Conservation (phyloP, 92 coral and sea anemone species). For the Umimayanthus chanpuru region DNA sequence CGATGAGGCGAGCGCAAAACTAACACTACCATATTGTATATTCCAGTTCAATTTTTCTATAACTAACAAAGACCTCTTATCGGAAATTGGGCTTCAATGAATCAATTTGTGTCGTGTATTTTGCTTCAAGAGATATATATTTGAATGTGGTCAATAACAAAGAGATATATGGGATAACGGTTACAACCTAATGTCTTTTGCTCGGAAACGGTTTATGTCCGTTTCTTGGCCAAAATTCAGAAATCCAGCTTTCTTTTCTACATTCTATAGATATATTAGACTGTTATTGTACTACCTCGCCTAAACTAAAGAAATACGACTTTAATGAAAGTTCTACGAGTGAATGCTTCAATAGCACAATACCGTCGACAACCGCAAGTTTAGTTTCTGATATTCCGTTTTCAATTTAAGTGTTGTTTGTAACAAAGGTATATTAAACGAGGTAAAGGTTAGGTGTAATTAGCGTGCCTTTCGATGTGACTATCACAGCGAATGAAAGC, state of each 20-base stretch:
- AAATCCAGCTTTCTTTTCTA: not conserved
- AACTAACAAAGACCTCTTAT: conserved; percentile 73
- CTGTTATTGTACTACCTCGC: not conserved
- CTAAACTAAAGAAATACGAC: not conserved
- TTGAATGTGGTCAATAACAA: conserved; percentile 22
- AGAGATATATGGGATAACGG: conserved; percentile 4
- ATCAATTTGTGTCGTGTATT: conserved; percentile 70
- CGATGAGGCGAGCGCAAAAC: conserved; percentile 33
- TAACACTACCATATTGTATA: conserved; percentile 52
- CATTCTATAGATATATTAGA: not conserved
- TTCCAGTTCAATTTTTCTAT: conserved; percentile 45
- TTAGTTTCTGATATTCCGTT: conserved; percentile 3
- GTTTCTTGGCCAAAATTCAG: not conserved
- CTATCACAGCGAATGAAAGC: conserved; percentile 29
- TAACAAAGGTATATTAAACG: conserved; percentile 14
- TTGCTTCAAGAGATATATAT: conserved; percentile 24
- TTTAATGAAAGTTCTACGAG: not conserved
- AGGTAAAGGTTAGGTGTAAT: conserved; percentile 22
- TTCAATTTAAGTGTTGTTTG: conserved; percentile 19
- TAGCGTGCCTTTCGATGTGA: conserved; percentile 18
- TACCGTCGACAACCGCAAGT: conserved; percentile 3
- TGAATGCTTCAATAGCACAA: not conserved
- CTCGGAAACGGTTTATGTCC: not conserved
- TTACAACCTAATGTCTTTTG: not conserved
- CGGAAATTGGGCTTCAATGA: conserved; percentile 79